phyloP scores from a whole-genome alignment of 2,888 invertebrate species.

The Drosophila diplacantha region DNA sequence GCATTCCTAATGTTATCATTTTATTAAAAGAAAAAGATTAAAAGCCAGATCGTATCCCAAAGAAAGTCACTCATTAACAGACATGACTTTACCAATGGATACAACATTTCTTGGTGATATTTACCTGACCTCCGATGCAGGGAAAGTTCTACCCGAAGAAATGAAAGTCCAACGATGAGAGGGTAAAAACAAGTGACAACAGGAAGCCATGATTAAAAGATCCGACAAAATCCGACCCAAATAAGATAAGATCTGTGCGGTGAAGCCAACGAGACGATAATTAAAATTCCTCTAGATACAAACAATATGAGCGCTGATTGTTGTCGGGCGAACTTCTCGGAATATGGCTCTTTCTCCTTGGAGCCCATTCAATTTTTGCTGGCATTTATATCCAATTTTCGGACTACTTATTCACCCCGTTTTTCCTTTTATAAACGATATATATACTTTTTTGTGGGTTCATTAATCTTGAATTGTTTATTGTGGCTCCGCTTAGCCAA shows the following conservation, averaged over 20 bases:
- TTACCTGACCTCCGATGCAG: not conserved
- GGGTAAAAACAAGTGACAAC: slow-evolving; percentile 24
- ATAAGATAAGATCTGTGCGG: slow-evolving; percentile 32
- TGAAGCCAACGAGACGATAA: slow-evolving; percentile 30
- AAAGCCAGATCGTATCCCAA: not conserved
- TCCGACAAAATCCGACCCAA: slow-evolving; percentile 30
- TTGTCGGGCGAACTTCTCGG: slow-evolving; percentile 31
- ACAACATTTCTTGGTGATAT: not conserved
- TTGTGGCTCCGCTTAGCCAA: slow-evolving; percentile 26
- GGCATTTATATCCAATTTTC: slow-evolving; percentile 25
- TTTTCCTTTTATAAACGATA: slow-evolving; percentile 24
- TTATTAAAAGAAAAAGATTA: not conserved
- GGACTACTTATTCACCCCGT: slow-evolving; percentile 20
- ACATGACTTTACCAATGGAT: not conserved
- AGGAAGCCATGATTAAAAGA: slow-evolving; percentile 35
- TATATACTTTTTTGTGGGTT: slow-evolving; percentile 12
- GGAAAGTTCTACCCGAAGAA: slow-evolving; percentile 11
- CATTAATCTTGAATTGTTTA: slow-evolving; percentile 36
- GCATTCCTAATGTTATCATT: not conserved
- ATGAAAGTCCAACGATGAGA: slow-evolving; percentile 18
- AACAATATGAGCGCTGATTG: slow-evolving; percentile 30
- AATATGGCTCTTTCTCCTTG: slow-evolving; percentile 3
- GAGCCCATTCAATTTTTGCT: slow-evolving; percentile 17
- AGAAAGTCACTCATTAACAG: not conserved
- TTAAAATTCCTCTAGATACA: slow-evolving; percentile 36